Evolutionary conservation across 2,888 invertebrate genomes (phyloP), one percentile per base, ranked within the genome.

Genomic region (Lasius platythorax): DNA sequence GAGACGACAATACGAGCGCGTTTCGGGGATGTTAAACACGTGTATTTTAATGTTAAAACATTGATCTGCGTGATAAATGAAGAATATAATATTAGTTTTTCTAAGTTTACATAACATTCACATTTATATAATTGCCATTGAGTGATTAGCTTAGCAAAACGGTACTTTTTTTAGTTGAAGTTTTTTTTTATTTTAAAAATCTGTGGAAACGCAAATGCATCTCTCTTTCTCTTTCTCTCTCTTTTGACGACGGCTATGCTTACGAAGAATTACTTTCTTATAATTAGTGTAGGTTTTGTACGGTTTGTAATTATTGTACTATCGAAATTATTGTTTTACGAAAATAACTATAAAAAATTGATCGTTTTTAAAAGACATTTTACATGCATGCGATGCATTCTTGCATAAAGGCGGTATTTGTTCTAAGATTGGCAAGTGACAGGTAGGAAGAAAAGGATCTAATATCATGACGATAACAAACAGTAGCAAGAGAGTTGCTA

Each of bases 351-450:
- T 56, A 30, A 40, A 40, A 56, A 67, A 23, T 67, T 30, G 30
- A 8, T 68, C 56, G 63, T 61, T 81, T 67, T 46, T 50, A n/a
- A 63, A 53, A 23, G 23, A 56, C 23, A 23, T 37, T 46, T n/a
- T 11, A 67, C 46, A 75, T 28, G 53, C 67, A 56, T 23, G 23
- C 23, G 0, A 89, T 85, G 88, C 85, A 83, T 82, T 84, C 84
- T 79, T 68, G 78, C 33, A n/a, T 40, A 68, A 46, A 11, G 68
- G 79, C 84, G 83, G 23, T 23, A 23, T 23, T 23, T 23, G 23
- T 23, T 23, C 23, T 23, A 23, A 23, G 23, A 23, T 0, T 23
- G 23, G 23, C 23, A 23, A 23, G 23, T 23, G 23, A 23, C 23
- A 23, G 23, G 23, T 23, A 23, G 23, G 23, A 23, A 23, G 23